These are phyloP conservation scores for Hecatera dysodea DNA, from an alignment of 2,888 invertebrate genomes.

Conservation along the genomic window DNA sequence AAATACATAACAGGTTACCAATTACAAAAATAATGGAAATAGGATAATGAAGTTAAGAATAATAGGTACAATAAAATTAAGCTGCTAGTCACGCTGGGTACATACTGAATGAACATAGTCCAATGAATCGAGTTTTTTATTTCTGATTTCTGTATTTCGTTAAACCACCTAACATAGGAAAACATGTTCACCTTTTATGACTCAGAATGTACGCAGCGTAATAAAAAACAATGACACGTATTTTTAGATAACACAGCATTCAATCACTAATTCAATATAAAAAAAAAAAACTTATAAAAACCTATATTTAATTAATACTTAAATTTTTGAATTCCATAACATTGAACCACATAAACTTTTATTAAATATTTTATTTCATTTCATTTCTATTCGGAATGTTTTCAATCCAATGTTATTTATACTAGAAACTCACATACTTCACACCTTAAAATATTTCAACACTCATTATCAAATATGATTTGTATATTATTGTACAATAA, in stretches of 20 bases:
- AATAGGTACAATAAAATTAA: slow-evolving; percentile 44
- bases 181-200: background rate
- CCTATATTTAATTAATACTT: slow-evolving; percentile 65
- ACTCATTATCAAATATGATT: slow-evolving; percentile 65
- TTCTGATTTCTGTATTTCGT: background rate
- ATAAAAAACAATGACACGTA: slow-evolving; percentile 72
- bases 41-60: slow-evolving; percentile 27
- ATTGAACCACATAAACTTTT: slow-evolving; percentile 57
- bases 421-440: slow-evolving; percentile 69
- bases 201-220: slow-evolving; percentile 28
- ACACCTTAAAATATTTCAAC: slow-evolving; percentile 67
- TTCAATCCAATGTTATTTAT: slow-evolving; percentile 69
- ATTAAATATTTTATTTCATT: slow-evolving; percentile 54
- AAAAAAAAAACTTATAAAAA: slow-evolving; percentile 73
- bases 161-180: background rate
- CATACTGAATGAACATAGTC: background rate
- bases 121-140: background rate
- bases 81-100: slow-evolving; percentile 40
- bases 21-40: slow-evolving; percentile 54
- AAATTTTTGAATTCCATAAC: slow-evolving; percentile 68
- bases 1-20: slow-evolving; percentile 62
- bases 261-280: slow-evolving; percentile 76
- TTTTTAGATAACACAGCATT: slow-evolving; percentile 81
- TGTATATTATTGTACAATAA: slow-evolving; percentile 73
- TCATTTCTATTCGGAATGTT: slow-evolving; percentile 74